These are phyloP conservation scores for Drosophila novamexicana DNA, from an alignment of 1,140 invertebrate genomes.

Conservation along the genomic window DNA sequence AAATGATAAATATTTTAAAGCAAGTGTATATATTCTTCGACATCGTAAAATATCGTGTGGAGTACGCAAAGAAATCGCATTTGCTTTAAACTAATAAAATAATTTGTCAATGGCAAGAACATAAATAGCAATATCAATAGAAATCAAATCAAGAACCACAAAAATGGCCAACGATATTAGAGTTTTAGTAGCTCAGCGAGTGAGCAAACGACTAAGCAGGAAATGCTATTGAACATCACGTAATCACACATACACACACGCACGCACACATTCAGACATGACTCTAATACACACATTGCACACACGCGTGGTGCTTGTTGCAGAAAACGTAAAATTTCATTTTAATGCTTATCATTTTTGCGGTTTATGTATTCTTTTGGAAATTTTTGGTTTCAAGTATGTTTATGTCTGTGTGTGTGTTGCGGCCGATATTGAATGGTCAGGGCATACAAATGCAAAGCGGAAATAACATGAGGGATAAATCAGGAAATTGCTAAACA, in stretches of 20 bases:
- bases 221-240: constrained; percentile 78
- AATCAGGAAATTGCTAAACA: constrained; percentile 83
- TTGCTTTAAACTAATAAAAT: constrained; percentile 46
- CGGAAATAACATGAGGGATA: constrained; percentile 82
- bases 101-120: constrained; percentile 52
- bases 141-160: constrained; percentile 71
- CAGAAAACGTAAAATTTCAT: constrained; percentile 73
- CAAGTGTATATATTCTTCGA: not conserved
- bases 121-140: constrained; percentile 66
- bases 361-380: constrained; percentile 42
- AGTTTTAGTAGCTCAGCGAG: constrained; percentile 46
- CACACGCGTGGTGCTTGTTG: constrained; percentile 24
- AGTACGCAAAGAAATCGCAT: constrained; percentile 7
- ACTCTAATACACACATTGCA: constrained; percentile 31
- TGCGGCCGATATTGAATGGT: constrained; percentile 39
- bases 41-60: not conserved
- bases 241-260: constrained; percentile 57
- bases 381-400: constrained; percentile 30
- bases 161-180: constrained; percentile 47
- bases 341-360: constrained; percentile 79
- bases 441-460: constrained; percentile 78
- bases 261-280: constrained; percentile 17
- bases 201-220: constrained; percentile 64
- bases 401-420: constrained; percentile 4
- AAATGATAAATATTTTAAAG: no score